phyloP scores from a whole-genome alignment of 2,113 vertebrate genomes.

The Alaudala cheleensis region DNA sequence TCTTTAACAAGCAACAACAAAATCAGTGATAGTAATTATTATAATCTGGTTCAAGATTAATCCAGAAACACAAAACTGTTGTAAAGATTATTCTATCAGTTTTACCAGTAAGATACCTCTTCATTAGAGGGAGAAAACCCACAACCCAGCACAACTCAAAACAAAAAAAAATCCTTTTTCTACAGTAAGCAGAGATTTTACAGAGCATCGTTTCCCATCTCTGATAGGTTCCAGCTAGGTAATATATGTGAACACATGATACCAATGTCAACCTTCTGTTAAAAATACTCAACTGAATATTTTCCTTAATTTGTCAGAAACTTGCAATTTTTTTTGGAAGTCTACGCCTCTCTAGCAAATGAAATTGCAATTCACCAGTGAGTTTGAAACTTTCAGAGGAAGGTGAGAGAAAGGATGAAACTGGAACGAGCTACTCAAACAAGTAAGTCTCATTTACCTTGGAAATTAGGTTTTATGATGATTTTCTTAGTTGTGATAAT shows the following conservation, averaged over 20 bases:
- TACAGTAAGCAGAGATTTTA: not conserved
- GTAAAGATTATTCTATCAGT: not conserved
- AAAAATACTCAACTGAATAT: not conserved
- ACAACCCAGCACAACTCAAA: not conserved
- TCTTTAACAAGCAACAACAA: not conserved
- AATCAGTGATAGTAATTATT: not conserved
- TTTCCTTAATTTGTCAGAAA: not conserved
- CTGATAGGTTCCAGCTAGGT: not conserved
- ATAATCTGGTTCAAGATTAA: not conserved
- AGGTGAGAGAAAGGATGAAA: not conserved
- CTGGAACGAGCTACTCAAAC: accelerated
- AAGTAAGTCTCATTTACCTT: not conserved
- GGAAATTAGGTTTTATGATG: not conserved
- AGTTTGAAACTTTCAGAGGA: not conserved
- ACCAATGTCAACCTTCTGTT: not conserved
- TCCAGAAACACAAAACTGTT: not conserved
- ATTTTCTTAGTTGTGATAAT: not conserved
- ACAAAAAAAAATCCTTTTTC: not conserved
- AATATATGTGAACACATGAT: accelerated
- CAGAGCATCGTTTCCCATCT: not conserved
- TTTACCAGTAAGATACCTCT: not conserved
- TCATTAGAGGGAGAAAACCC: not conserved
- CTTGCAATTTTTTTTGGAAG: not conserved
- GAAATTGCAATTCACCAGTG: not conserved
- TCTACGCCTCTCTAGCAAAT: not conserved